These are phyloP conservation scores for Dendrolimus pini DNA, from an alignment of 2,888 invertebrate species.

Conservation along the genomic window DNA sequence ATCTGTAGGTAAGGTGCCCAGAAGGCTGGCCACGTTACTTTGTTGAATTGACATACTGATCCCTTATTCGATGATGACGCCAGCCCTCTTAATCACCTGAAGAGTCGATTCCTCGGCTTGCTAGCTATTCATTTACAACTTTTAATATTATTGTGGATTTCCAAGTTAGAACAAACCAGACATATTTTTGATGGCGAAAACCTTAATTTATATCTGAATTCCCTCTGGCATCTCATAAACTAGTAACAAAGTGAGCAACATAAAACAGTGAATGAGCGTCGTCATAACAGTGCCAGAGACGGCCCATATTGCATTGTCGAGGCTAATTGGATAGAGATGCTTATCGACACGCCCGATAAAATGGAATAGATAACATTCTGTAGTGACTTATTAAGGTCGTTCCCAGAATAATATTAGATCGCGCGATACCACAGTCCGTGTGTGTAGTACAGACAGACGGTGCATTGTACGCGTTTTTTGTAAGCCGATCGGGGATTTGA, in stretches of 20 bases:
- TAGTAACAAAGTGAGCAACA: constrained; percentile 15
- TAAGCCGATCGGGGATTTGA: background rate
- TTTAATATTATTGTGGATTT: no score
- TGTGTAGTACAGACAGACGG: constrained; percentile 34
- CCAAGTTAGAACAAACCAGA: background rate
- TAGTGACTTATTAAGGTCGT: constrained; percentile 78
- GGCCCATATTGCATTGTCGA: constrained; percentile 73
- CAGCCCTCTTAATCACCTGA: no score
- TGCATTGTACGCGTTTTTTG: background rate
- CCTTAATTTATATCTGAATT: background rate
- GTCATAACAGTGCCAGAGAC: constrained; percentile 62
- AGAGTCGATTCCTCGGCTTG: no score
- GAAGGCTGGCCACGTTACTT: no score
- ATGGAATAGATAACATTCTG: constrained; percentile 78
- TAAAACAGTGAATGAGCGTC: constrained; percentile 34
- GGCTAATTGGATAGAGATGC: constrained; percentile 75
- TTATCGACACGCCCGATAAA: constrained; percentile 70
- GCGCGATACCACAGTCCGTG: constrained; percentile 59
- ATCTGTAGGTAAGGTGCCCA: no score
- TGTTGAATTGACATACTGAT: no score
- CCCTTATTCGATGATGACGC: no score
- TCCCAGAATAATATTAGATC: constrained; percentile 79
- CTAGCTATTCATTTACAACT: no score
- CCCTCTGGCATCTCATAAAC: constrained; percentile 1
- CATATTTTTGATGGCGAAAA: background rate